phyloP scores from a whole-genome alignment of 1,140 invertebrate genomes.

The Schlechtendalia chinensis region DNA sequence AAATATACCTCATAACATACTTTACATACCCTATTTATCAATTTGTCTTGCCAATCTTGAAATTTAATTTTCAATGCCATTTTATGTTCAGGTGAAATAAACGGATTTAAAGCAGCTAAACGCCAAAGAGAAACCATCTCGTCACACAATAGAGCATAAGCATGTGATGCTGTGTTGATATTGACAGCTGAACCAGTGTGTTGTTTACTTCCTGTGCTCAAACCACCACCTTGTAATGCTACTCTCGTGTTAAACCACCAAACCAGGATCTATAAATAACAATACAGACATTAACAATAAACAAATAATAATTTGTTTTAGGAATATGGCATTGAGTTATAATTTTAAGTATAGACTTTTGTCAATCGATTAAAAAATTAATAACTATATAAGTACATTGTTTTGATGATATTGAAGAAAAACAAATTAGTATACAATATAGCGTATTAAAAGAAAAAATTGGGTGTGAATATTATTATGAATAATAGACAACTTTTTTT shows the following conservation, averaged over 20 bases:
- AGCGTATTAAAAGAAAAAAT: too few relatives aligned
- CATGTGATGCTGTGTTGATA: conserved; percentile 54
- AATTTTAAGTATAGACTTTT: conserved; percentile 71
- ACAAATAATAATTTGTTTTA: neutral
- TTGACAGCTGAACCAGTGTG: conserved; percentile 62
- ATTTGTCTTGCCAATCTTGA: conserved; percentile 87
- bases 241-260: conserved; percentile 98
- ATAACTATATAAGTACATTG: too few relatives aligned
- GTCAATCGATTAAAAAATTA: conserved; percentile 66
- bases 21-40: conserved; percentile 76
- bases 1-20: conserved; percentile 7
- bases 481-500: too few relatives aligned
- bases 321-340: too few relatives aligned
- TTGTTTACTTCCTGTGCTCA: conserved; percentile 31
- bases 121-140: conserved; percentile 96
- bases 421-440: too few relatives aligned
- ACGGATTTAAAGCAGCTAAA: conserved; percentile 90
- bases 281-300: neutral
- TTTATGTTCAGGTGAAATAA: conserved; percentile 82
- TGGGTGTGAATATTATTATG: too few relatives aligned
- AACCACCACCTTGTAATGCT: conserved; percentile 63
- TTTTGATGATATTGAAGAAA: too few relatives aligned
- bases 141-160: conserved; percentile 86
- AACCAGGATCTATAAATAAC: conserved; percentile 74
- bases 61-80: conserved; percentile 81